phyloP scores from a whole-genome alignment of 2,888 invertebrate genomes.

The Dasypolia templi region DNA sequence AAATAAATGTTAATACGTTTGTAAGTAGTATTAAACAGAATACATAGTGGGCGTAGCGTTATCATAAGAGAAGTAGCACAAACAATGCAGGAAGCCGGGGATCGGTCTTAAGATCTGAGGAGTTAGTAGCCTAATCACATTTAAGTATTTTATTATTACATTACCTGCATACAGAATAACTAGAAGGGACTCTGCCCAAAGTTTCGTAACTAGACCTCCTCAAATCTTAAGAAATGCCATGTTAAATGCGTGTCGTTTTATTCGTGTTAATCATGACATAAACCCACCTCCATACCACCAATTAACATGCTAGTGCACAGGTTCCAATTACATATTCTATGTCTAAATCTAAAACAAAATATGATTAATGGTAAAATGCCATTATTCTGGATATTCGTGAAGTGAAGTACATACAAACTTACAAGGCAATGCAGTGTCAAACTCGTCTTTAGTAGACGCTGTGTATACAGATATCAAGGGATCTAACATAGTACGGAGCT shows the following conservation, averaged over 20 bases:
- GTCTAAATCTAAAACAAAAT: constrained; percentile 52
- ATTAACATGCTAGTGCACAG: constrained; percentile 81
- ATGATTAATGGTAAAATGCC: constrained; percentile 43
- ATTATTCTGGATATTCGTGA: constrained; percentile 40
- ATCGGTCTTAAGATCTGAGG: constrained; percentile 73
- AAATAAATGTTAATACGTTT: constrained; percentile 54
- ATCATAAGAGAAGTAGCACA: constrained; percentile 65
- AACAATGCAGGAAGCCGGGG: constrained; percentile 70
- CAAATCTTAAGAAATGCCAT: constrained; percentile 75
- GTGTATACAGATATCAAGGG: not conserved
- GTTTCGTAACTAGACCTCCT: constrained; percentile 67
- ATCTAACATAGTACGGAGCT: constrained; percentile 31
- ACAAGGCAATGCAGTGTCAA: constrained; percentile 50
- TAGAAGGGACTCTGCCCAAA: constrained; percentile 19
- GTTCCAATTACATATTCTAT: constrained; percentile 54
- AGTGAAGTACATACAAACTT: constrained; percentile 40
- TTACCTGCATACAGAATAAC: not conserved
- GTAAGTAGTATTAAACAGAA: constrained; percentile 56
- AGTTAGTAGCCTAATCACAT: constrained; percentile 52
- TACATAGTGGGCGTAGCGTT: constrained; percentile 57
- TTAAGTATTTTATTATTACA: constrained; percentile 4
- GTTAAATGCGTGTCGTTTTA: constrained; percentile 76
- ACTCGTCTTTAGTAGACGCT: constrained; percentile 31
- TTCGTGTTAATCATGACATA: constrained; percentile 86
- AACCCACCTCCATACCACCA: constrained; percentile 88